A percentile compares a stretch with the other conserved stretches of the same genome.
Evolutionary conservation across 1,140 invertebrate species (phyloP).

Genomic region (Teleopsis dalmanni): DNA sequence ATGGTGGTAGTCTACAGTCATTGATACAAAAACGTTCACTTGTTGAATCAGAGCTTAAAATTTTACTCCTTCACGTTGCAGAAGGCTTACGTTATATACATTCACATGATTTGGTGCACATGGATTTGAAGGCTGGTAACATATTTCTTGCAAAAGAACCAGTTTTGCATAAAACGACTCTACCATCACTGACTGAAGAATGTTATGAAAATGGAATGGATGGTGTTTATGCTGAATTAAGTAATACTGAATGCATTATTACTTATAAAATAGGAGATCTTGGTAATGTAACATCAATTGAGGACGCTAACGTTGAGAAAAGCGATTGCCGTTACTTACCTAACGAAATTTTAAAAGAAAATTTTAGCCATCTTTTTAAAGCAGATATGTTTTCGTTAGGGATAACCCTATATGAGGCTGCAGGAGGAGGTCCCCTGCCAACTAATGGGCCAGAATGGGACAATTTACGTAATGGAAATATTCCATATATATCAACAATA

Average conservation of each 20-base stretch:
- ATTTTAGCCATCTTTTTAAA: constrained; percentile 71
- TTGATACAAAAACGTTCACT: constrained; percentile 47
- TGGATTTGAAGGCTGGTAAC: constrained; percentile 90
- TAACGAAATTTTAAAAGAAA: constrained; percentile 75
- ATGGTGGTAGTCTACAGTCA: constrained; percentile 71
- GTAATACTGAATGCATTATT: constrained; percentile 56
- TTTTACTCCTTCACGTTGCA: constrained; percentile 65
- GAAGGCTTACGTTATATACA: constrained; percentile 78
- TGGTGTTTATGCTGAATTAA: constrained; percentile 72
- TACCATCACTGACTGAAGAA: constrained; percentile 38
- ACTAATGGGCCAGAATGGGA: constrained; percentile 89
- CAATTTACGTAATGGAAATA: constrained; percentile 62
- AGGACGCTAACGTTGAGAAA: constrained; percentile 78
- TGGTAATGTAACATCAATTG: constrained; percentile 80
- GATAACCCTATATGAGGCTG: constrained; percentile 48
- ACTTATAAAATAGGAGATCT: constrained; percentile 87
- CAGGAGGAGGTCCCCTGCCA: constrained; percentile 69
- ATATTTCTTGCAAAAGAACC: constrained; percentile 71
- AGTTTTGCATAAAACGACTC: constrained; percentile 32
- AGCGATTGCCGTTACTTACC: constrained; percentile 89
- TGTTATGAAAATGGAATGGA: constrained; percentile 74
- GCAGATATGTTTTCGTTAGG: constrained; percentile 86
- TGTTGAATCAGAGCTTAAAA: constrained; percentile 55
- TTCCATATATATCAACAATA: constrained; percentile 56
- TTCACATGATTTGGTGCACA: constrained; percentile 76